phyloP scores from a whole-genome alignment of 2,797 vertebrate species.

The Vipera latastei region DNA sequence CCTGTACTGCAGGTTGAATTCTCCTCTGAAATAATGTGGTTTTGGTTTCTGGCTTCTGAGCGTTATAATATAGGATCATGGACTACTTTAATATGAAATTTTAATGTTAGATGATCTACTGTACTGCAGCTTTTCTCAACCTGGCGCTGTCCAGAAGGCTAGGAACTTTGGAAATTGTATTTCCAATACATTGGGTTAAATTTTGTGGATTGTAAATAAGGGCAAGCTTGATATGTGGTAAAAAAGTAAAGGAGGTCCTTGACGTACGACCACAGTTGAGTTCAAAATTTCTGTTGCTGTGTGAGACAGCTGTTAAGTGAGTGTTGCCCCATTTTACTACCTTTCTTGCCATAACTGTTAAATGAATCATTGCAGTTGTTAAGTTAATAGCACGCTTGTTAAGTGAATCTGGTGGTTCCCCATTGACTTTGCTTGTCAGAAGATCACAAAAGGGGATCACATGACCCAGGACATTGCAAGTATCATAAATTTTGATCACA shows the following conservation, averaged over 20 bases:
- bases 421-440: too few relatives aligned
- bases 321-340: too few relatives aligned
- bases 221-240: neutral
- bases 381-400: too few relatives aligned
- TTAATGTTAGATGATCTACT: neutral
- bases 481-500: neutral
- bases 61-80: neutral
- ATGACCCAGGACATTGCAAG: too few relatives aligned
- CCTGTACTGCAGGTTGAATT: neutral
- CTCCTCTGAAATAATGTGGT: neutral
- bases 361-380: too few relatives aligned
- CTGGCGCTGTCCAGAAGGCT: neutral
- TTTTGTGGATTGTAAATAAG: neutral
- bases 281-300: too few relatives aligned
- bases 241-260: neutral
- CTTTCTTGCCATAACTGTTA: too few relatives aligned
- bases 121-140: neutral
- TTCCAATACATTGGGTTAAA: neutral
- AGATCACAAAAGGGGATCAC: too few relatives aligned
- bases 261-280: neutral
- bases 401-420: too few relatives aligned
- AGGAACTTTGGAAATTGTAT: neutral
- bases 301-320: too few relatives aligned
- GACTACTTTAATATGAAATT: neutral
- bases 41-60: neutral